Percentiles rank a stretch among this genome's conserved stretches.
Evolutionary conservation across 2,797 vertebrate species (phyloP).

Genomic region (Bufotes viridis): DNA sequence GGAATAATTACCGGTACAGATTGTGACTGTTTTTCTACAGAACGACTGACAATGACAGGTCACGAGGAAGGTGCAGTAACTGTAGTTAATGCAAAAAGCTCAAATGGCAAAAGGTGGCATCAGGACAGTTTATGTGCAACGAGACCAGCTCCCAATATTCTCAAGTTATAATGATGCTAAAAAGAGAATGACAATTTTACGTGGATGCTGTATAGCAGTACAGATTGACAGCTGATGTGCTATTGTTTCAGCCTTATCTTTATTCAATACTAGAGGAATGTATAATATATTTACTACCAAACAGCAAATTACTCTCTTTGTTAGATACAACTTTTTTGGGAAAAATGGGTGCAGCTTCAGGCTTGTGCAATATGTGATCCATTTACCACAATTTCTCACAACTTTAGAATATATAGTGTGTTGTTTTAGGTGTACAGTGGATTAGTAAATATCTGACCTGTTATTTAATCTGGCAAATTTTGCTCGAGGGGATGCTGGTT

Average conservation of each 20-base stretch:
- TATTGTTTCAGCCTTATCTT: not conserved
- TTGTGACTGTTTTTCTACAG: not conserved
- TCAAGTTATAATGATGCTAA: not conserved
- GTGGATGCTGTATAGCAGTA: not conserved
- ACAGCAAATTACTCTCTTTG: no score
- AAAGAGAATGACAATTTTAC: not conserved
- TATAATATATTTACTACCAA: not conserved
- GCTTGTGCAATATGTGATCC: not conserved
- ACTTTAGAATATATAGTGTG: not conserved
- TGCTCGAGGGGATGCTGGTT: not conserved
- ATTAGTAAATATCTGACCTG: not conserved
- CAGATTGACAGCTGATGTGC: not conserved
- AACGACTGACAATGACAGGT: not conserved
- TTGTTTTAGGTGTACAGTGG: not conserved
- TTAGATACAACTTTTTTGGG: not conserved
- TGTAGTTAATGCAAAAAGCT: not conserved
- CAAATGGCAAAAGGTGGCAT: not conserved
- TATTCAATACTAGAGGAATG: not conserved
- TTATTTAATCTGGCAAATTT: not conserved
- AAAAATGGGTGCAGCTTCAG: not conserved
- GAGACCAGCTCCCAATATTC: no score
- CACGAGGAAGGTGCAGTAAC: not conserved
- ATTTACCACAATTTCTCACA: not conserved
- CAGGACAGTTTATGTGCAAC: not conserved
- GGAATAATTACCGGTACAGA: not conserved